Evolutionary conservation across 1,140 invertebrate genomes (phyloP).

Genomic region (Plodia interpunctella): DNA sequence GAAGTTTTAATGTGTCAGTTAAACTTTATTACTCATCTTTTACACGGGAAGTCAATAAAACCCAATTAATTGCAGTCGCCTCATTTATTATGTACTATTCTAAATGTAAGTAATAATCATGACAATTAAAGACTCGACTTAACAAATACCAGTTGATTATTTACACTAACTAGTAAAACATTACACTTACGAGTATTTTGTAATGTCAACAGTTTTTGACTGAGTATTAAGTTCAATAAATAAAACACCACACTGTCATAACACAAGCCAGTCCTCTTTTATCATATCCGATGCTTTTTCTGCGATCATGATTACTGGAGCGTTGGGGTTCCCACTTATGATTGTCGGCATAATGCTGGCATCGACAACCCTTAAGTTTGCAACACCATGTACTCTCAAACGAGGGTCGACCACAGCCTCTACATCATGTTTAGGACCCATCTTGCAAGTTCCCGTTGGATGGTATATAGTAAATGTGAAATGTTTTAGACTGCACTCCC

Average conservation of each 20-base stretch:
- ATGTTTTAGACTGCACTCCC: conserved; percentile 89
- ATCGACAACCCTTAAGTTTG: conserved; percentile 85
- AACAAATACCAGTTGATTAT: conserved; percentile 20
- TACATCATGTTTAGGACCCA: conserved; percentile 87
- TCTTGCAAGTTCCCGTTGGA: conserved; percentile 90
- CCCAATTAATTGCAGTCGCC: neutral
- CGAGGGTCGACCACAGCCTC: conserved; percentile 90
- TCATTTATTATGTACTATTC: conserved; percentile 10
- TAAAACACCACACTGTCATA: conserved; percentile 51
- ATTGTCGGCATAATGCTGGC: conserved; percentile 89
- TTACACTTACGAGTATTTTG: conserved; percentile 37
- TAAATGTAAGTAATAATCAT: conserved; percentile 7
- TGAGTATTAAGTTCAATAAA: conserved; percentile 27
- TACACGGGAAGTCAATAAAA: neutral
- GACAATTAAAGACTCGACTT: conserved; percentile 29
- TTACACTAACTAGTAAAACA: conserved; percentile 12
- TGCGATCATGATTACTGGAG: conserved; percentile 87
- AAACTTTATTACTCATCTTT: neutral
- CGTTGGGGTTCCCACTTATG: conserved; percentile 89
- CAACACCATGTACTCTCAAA: conserved; percentile 84
- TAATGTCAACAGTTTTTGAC: conserved; percentile 38
- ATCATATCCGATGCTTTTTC: conserved; percentile 90
- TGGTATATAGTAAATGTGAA: conserved; percentile 93
- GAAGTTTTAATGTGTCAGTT: too few relatives aligned
- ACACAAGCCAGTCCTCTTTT: conserved; percentile 84